Evolutionary conservation across 2,888 invertebrate genomes (phyloP), one percentile per base, ranked within the genome.

Genomic region (Ochropleura plecta): DNA sequence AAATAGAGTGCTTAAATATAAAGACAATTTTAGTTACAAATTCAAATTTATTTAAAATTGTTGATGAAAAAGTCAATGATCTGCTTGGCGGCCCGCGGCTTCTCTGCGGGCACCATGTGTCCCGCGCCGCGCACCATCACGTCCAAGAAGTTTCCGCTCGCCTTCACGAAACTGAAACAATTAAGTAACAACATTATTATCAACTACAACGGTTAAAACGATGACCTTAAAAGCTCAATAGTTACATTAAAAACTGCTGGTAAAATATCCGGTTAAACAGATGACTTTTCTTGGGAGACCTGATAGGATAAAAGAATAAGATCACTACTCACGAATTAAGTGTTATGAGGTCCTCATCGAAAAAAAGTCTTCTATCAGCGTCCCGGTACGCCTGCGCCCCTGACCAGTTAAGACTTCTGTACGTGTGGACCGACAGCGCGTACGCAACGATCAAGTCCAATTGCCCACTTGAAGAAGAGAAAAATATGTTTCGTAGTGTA

Each of bases 81-180:
- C 66, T 82, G 79, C 53, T 86, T 86, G 7, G 95, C 94, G 78
- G 94, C 95, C 68, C 92, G 89, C 1, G 97, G 97, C 82, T 97
- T 60, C 44, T 81, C 78, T 1, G 49, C 62, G 5, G 97, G 96
- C 18, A 96, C 96, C 94, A 97, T 95, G 88, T 97, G 97, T 0
- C 97, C 97, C 20, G 97, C 96, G 81, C 94, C 93, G 51, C 96
- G 88, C 2, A 97, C 93, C 75, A 97, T 85, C 12, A 96, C 92
- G 77, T 96, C 96, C 65, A 92, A 92, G 70, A 97, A 93, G 71
- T 83, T 82, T 14, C 81, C 81, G 30, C 66, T 69, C n/a, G 57
- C 69, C 46, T 75, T 81, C 46, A 81, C 65, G 30, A 66, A 81
- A 44, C 84, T 81, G 18, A 16, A 83, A 78, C 30, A 46, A 40